These are phyloP conservation scores for Frieseomelitta varia DNA, from an alignment of 1,140 invertebrate species.

Conservation along the genomic window DNA sequence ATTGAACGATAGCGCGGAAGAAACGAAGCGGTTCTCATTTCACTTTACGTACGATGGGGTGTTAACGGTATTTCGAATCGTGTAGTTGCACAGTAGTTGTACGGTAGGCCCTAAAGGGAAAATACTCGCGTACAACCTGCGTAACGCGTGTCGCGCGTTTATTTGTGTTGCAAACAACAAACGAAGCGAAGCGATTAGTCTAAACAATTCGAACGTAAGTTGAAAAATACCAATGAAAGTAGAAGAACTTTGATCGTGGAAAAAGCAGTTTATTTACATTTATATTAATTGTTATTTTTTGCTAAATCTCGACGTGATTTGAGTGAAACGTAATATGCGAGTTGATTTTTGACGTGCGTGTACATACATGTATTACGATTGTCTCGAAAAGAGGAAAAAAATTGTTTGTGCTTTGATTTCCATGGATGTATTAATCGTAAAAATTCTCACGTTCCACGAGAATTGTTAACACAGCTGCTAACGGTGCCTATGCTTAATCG, in stretches of 20 bases:
- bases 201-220: not conserved
- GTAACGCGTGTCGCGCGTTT: too few relatives aligned
- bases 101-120: conserved; percentile 6
- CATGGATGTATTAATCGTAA: not conserved
- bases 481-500: conserved; percentile 6
- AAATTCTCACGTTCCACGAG: not conserved
- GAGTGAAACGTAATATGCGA: too few relatives aligned
- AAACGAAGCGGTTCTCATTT: conserved; percentile 51
- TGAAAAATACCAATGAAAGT: not conserved
- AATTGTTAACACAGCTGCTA: conserved; percentile 13
- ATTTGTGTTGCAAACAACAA: not conserved
- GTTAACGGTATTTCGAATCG: conserved; percentile 45
- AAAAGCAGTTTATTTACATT: not conserved
- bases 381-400: too few relatives aligned
- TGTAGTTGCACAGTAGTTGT: not conserved
- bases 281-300: not conserved
- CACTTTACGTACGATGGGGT: conserved; percentile 13
- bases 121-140: not conserved
- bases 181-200: not conserved
- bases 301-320: not conserved
- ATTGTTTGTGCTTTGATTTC: not conserved
- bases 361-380: not conserved
- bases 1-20: conserved; percentile 43
- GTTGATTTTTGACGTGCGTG: not conserved
- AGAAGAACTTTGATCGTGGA: not conserved